Base-by-base conservation (phyloP, 2,888 invertebrate species). In the Seira sanloemensis region DNA sequence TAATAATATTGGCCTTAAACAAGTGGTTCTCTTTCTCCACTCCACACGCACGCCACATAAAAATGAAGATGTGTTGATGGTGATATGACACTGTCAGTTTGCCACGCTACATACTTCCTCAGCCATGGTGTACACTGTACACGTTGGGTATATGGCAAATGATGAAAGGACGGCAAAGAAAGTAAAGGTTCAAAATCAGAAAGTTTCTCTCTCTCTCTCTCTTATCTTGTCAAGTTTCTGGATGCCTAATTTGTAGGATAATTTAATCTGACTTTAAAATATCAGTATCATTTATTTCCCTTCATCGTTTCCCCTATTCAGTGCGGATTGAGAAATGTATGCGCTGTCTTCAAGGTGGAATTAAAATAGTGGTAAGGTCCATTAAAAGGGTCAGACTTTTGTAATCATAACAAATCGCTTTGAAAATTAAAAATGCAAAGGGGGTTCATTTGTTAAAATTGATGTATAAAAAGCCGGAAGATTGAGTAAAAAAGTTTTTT, bases 201-300 rank as follows among this genome's bases (percentile, higher is more conserved):
- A 37, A 37, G 37, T 37, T n/a, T 4, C 37, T 37, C 37, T 4
- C 37, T 37, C 12, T 7, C 5, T 37, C 37, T 7, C 12, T 37
- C 12, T 37, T 37, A 37, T 37, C 37, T 37, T 37, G 37, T 37
- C 37, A 37, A 37, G 37, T 7, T 66, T 68, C 24, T 46, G 46
- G 16, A 50, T 46, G 26, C 62, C 50, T 83, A 77, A 77, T 73
- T 84, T 78, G 23, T 62, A 75, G 26, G 26, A 68, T 84, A 84
- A 84, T 84, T 84, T 84, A 84, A 84, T 75, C 78, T 84, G 84
- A 84, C 84, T 74, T 58, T 84, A 78, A 84, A 84, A 84, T 84
- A 84, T 84, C 84, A 74, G 69, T 50, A 68, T 84, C 84, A 84
- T 84, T 84, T 74, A 74, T 83, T 83, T 37, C 26, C 75, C 54